A percentile compares a stretch with the other conserved stretches of the same genome.
These are phyloP conservation scores for Sminthopsis crassicaudata DNA, from an alignment of 2,113 vertebrate species.

Conservation along the genomic window DNA sequence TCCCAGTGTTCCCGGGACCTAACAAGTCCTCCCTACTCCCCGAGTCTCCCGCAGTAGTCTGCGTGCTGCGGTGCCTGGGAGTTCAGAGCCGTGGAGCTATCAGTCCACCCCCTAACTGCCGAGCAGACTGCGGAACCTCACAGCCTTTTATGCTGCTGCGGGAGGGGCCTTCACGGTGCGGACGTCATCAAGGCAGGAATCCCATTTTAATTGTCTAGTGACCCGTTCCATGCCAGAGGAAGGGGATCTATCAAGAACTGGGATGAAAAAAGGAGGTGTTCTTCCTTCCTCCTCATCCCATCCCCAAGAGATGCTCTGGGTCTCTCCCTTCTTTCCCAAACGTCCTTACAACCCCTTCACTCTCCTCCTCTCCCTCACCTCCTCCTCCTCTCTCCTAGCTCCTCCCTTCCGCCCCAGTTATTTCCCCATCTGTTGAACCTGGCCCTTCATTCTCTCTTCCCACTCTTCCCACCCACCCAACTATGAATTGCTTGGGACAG, in stretches of 20 bases:
- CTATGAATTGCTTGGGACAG: background rate
- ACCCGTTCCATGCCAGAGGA: background rate
- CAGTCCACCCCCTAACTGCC: constrained; percentile 77
- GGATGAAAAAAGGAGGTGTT: background rate
- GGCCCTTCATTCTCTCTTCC: background rate
- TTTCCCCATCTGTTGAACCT: constrained; percentile 1
- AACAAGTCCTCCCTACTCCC: background rate
- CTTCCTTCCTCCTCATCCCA: background rate
- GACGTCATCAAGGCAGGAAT: constrained; percentile 85
- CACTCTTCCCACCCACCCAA: background rate
- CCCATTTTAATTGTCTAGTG: constrained; percentile 81
- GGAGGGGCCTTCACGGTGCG: constrained; percentile 75
- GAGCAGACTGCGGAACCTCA: constrained; percentile 81
- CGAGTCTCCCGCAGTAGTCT: constrained; percentile 39
- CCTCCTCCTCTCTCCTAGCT: constrained; percentile 7
- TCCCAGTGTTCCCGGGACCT: background rate
- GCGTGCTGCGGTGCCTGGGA: constrained; percentile 47
- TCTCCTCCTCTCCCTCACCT: background rate
- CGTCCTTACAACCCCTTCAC: background rate
- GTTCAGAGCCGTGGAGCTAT: constrained; percentile 51
- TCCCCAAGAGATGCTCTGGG: background rate
- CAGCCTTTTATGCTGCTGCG: constrained; percentile 81
- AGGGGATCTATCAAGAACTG: background rate
- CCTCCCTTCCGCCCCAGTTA: background rate
- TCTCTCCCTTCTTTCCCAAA: background rate